phyloP scores from a whole-genome alignment of 2,888 invertebrate species.

The Monochamus alternatus region DNA sequence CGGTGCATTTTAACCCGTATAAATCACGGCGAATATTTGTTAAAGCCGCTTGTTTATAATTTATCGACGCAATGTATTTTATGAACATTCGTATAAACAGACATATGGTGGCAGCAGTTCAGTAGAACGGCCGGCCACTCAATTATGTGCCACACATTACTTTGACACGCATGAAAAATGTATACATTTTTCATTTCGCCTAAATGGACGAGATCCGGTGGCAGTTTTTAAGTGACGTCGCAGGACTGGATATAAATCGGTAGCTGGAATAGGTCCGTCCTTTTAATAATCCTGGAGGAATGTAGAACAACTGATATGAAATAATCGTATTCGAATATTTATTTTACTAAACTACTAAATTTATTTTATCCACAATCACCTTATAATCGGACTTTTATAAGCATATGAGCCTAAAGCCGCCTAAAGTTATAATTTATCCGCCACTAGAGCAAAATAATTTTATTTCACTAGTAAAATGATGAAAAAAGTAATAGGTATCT shows the following conservation, averaged over 20 bases:
- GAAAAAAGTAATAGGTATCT: no score
- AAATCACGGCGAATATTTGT: conserved; percentile 49
- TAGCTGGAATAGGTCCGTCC: conserved; percentile 5
- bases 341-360: no score
- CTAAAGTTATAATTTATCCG: no score
- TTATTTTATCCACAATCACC: no score
- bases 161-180: conserved; percentile 51
- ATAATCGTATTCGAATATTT: neutral
- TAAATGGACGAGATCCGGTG: conserved; percentile 18
- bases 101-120: conserved; percentile 42
- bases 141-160: conserved; percentile 55
- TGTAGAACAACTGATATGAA: neutral
- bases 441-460: no score
- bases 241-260: conserved; percentile 7
- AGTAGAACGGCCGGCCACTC: conserved; percentile 47
- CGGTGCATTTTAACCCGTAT: conserved; percentile 29
- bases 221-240: conserved; percentile 58
- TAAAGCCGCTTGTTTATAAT: conserved; percentile 45
- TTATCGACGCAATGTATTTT: conserved; percentile 45
- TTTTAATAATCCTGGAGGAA: neutral
- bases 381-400: no score
- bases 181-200: conserved; percentile 56
- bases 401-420: no score
- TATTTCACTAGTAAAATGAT: no score
- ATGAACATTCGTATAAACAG: conserved; percentile 33